Evolutionary conservation across 2,888 invertebrate species (phyloP).

Genomic region (Eubasilissa splendida): DNA sequence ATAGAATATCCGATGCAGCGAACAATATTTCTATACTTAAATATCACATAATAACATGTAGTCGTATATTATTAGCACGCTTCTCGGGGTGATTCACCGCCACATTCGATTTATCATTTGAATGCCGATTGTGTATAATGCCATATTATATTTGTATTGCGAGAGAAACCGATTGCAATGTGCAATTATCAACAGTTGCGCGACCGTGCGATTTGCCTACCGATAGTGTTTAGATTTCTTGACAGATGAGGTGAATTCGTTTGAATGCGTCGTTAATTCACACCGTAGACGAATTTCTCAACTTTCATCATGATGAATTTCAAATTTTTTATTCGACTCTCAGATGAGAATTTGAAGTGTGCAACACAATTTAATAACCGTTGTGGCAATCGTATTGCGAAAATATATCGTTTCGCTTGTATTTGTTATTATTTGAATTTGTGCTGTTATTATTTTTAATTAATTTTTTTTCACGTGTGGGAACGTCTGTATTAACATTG

Average conservation of each 20-base stretch:
- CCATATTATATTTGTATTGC: too few species aligned
- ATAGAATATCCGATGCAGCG: too few species aligned
- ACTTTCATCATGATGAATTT: slow-evolving; percentile 4
- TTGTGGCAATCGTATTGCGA: background rate
- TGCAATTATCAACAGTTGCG: too few species aligned
- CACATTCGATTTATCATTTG: background rate
- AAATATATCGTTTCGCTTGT: too few species aligned
- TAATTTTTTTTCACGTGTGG: background rate
- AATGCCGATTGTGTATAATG: background rate
- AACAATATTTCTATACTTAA: too few species aligned
- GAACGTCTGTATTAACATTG: too few species aligned
- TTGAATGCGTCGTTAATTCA: slow-evolving; percentile 22
- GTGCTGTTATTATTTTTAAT: background rate
- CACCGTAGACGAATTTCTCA: background rate
- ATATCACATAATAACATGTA: background rate
- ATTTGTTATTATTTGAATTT: background rate
- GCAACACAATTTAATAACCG: slow-evolving; percentile 1
- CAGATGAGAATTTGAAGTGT: slow-evolving; percentile 7
- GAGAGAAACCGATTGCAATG: too few species aligned
- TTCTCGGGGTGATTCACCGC: background rate
- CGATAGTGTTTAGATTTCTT: background rate
- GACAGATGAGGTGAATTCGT: background rate
- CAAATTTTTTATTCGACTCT: background rate
- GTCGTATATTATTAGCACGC: background rate
- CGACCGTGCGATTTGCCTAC: too few species aligned